phyloP scores from a whole-genome alignment of 1,140 invertebrate species.

The Magallana gigas region DNA sequence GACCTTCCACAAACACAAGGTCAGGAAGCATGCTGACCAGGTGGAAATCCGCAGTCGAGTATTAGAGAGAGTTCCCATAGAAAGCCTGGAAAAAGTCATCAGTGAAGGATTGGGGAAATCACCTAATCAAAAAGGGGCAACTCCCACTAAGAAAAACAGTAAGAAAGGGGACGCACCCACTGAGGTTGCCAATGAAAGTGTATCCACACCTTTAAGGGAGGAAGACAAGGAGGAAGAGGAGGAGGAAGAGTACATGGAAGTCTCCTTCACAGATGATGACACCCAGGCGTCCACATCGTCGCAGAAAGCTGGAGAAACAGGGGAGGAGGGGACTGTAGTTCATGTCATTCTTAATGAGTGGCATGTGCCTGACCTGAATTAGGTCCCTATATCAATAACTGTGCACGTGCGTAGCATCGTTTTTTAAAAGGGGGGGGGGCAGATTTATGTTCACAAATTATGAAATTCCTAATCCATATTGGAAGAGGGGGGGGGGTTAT shows the following conservation, averaged over 20 bases:
- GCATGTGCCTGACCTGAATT: neutral
- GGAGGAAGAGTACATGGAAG: neutral
- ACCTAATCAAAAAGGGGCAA: neutral
- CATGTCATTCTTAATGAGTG: conserved; percentile 16
- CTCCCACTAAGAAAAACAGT: conserved; percentile 2
- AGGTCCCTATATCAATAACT: too few relatives aligned
- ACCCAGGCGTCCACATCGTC: neutral
- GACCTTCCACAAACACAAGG: conserved; percentile 75
- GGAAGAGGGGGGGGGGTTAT: too few relatives aligned
- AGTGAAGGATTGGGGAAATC: conserved; percentile 1
- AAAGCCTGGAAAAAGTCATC: neutral
- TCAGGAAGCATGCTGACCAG: conserved; percentile 51
- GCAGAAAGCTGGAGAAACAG: neutral
- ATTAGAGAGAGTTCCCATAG: neutral
- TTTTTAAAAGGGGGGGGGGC: too few relatives aligned
- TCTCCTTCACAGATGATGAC: neutral
- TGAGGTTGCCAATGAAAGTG: neutral
- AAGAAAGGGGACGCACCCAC: neutral
- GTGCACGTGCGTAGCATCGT: too few relatives aligned
- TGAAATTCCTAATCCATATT: too few relatives aligned
- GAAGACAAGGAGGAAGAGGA: neutral
- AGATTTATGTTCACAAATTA: too few relatives aligned
- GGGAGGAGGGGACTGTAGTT: neutral
- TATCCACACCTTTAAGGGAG: neutral
- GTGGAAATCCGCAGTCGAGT: neutral